These are phyloP conservation scores for Chironomus striatipennis DNA, from an alignment of 1,140 invertebrate genomes.

Conservation along the genomic window DNA sequence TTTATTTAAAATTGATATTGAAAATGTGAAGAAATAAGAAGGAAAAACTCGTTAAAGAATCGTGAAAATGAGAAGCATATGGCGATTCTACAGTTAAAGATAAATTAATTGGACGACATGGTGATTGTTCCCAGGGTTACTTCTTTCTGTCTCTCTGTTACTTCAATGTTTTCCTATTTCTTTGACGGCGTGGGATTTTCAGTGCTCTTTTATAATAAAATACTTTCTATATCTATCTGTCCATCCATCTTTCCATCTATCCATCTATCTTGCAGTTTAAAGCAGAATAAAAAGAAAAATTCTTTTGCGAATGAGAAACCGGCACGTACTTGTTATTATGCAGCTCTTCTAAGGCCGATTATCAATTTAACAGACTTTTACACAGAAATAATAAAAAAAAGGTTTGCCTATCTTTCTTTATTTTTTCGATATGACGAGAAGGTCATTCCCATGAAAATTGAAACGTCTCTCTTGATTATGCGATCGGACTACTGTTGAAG, in stretches of 20 bases:
- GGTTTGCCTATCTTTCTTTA: background rate
- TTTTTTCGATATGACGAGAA: slow-evolving; percentile 11
- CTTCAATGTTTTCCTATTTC: too few species aligned
- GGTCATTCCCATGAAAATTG: slow-evolving; percentile 21
- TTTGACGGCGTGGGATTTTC: background rate
- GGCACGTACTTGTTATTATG: background rate
- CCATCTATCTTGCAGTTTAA: slow-evolving; percentile 12
- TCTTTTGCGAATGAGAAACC: background rate
- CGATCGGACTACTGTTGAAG: background rate
- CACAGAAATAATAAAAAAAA: background rate
- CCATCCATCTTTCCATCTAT: background rate
- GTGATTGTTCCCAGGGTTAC: slow-evolving; percentile 11
- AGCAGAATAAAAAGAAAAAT: background rate
- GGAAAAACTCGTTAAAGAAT: background rate
- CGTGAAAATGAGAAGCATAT: background rate
- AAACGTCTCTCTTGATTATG: background rate
- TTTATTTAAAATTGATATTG: too few species aligned
- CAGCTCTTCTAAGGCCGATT: background rate
- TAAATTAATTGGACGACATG: background rate
- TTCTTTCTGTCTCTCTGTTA: background rate
- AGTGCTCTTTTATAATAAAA: background rate
- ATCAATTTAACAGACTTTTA: slow-evolving; percentile 3
- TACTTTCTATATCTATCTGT: background rate
- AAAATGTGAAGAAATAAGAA: too few species aligned
- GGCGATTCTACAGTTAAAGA: slow-evolving; percentile 4